Conservation (phyloP, 1,140 invertebrate species). For the Vollenhovia emeryi region DNA sequence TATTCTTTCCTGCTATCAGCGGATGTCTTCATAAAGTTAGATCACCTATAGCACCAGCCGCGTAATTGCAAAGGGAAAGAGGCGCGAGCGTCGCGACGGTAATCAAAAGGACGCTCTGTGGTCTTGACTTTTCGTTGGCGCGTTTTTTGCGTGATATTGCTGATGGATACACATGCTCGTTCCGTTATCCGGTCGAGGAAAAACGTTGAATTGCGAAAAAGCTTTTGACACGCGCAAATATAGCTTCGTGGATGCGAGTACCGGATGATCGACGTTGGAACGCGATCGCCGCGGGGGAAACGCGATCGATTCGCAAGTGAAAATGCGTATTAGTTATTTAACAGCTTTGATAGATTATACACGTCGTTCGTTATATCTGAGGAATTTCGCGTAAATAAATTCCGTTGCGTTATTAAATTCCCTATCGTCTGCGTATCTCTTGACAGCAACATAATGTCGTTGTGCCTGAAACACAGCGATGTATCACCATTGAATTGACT, state of each 20-base stretch:
- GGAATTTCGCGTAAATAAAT: constrained; percentile 14
- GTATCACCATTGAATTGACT: neutral
- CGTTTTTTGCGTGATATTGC: neutral
- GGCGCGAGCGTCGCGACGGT: neutral
- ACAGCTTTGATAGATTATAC: constrained; percentile 9
- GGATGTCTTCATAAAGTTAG: constrained; percentile 41
- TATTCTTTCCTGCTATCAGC: neutral
- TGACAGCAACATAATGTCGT: neutral
- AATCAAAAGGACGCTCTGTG: constrained; percentile 50
- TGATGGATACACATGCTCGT: constrained; percentile 10
- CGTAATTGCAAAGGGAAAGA: constrained; percentile 62
- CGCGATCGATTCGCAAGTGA: neutral
- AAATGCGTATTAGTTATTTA: constrained; percentile 38
- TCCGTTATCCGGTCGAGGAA: neutral
- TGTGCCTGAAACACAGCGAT: neutral
- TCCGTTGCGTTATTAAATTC: constrained; percentile 5
- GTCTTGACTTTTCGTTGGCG: neutral
- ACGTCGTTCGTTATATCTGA: neutral
- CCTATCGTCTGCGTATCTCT: neutral
- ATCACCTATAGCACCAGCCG: constrained; percentile 24
- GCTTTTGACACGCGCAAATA: constrained; percentile 35
- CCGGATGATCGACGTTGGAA: constrained; percentile 2
- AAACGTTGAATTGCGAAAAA: constrained; percentile 35
- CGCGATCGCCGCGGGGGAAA: neutral
- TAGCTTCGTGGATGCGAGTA: neutral